A percentile compares a stretch with the other conserved stretches of the same genome.
phyloP scores from a whole-genome alignment of 2,888 invertebrate genomes.

The Podabrus alpinus region DNA sequence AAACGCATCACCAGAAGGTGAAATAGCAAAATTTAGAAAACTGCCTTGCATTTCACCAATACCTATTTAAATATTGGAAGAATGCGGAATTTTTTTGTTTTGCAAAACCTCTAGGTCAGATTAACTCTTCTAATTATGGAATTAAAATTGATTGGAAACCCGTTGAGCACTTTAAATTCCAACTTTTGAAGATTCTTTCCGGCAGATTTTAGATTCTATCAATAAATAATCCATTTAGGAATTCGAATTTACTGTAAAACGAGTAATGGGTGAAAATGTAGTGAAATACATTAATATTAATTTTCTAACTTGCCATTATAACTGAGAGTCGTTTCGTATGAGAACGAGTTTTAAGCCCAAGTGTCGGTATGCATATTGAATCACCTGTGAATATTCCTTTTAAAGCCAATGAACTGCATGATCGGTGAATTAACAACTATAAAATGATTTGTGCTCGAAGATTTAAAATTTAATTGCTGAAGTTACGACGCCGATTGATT shows the following conservation, averaged over 20 bases:
- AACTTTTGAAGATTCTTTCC: neutral
- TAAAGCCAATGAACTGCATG: conserved; percentile 42
- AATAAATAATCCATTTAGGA: neutral
- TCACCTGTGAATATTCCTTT: conserved; percentile 39
- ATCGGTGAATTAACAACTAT: neutral
- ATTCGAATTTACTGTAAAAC: neutral
- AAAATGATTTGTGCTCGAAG: neutral
- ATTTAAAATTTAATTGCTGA: neutral
- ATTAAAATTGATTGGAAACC: no score
- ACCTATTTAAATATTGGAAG: neutral
- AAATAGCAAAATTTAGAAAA: neutral
- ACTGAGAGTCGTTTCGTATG: neutral
- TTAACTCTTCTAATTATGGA: no score
- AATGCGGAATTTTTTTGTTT: no score
- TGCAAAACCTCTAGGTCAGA: no score
- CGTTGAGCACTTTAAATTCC: no score
- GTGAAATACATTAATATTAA: neutral
- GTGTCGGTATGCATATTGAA: conserved; percentile 35
- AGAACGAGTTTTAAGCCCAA: neutral
- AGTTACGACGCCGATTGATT: neutral
- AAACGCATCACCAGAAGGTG: neutral
- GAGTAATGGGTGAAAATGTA: neutral
- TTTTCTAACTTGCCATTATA: neutral
- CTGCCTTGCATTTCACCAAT: neutral
- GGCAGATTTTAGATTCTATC: neutral